Conservation (phyloP, 2,888 invertebrate genomes). For the Ceraclea dissimilis region DNA sequence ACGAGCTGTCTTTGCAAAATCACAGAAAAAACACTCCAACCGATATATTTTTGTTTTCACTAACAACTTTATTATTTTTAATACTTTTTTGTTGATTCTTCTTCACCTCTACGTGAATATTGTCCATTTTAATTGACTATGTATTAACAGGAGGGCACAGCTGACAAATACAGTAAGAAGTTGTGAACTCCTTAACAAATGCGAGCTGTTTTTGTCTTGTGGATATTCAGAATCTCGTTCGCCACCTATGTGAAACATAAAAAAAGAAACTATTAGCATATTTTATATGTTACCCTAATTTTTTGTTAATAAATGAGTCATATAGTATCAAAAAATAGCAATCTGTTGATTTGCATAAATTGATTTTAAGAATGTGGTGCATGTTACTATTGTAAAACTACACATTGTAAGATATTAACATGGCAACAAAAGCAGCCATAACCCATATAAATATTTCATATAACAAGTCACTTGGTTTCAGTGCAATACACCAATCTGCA, state of each 20-base stretch:
- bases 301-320: background rate
- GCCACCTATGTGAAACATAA: background rate
- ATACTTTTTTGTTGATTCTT: background rate
- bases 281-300: background rate
- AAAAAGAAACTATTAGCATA: background rate
- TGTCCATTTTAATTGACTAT: too few species aligned
- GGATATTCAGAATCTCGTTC: conserved; percentile 1
- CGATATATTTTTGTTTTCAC: background rate
- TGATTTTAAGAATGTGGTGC: background rate
- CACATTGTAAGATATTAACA: too few species aligned
- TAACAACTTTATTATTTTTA: background rate
- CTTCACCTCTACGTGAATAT: background rate
- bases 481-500: too few species aligned
- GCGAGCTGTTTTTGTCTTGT: background rate
- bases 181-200: background rate
- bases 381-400: too few species aligned
- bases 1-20: background rate
- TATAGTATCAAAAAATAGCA: background rate
- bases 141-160: background rate
- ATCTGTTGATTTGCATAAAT: background rate
- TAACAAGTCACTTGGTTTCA: too few species aligned
- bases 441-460: too few species aligned
- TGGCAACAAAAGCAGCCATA: too few species aligned
- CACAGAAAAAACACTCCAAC: background rate
- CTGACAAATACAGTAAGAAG: background rate